These are phyloP conservation scores for Drosophila sechellia DNA, from an alignment of 1,140 invertebrate species.

Conservation along the genomic window DNA sequence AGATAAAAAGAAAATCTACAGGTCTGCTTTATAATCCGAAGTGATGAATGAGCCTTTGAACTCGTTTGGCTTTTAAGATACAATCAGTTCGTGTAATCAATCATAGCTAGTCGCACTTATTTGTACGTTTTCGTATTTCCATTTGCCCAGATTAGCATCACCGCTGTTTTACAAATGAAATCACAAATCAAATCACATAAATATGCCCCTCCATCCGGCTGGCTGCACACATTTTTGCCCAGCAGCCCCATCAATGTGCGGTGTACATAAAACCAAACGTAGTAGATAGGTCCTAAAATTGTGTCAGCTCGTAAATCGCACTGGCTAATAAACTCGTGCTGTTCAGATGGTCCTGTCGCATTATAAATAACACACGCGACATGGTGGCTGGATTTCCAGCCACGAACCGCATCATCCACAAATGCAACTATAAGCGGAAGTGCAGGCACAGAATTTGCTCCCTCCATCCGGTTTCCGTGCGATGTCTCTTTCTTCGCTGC, in stretches of 20 bases:
- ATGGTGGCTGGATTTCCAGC: constrained; percentile 7
- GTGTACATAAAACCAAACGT: constrained; percentile 16
- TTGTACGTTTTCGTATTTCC: neutral
- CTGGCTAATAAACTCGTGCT: constrained; percentile 50
- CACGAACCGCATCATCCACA: constrained; percentile 29
- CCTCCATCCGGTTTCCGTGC: constrained; percentile 67
- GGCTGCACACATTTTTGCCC: constrained; percentile 25
- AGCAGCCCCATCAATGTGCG: neutral
- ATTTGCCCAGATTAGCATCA: constrained; percentile 26
- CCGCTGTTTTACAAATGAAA: constrained; percentile 2
- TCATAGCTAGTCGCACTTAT: constrained; percentile 7
- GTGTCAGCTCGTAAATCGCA: constrained; percentile 47
- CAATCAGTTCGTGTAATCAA: neutral
- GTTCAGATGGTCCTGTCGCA: constrained; percentile 52
- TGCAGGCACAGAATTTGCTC: constrained; percentile 75
- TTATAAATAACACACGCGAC: constrained; percentile 66
- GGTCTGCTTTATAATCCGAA: no score
- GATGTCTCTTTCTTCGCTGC: constrained; percentile 36
- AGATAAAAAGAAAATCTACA: neutral
- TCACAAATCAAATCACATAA: constrained; percentile 20
- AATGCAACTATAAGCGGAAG: constrained; percentile 64
- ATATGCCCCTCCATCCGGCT: constrained; percentile 7
- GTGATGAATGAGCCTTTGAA: no score
- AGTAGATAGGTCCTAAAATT: constrained; percentile 25
- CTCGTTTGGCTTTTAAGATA: no score